phyloP scores from a whole-genome alignment of 1,140 invertebrate species.

The Drosophila lini region DNA sequence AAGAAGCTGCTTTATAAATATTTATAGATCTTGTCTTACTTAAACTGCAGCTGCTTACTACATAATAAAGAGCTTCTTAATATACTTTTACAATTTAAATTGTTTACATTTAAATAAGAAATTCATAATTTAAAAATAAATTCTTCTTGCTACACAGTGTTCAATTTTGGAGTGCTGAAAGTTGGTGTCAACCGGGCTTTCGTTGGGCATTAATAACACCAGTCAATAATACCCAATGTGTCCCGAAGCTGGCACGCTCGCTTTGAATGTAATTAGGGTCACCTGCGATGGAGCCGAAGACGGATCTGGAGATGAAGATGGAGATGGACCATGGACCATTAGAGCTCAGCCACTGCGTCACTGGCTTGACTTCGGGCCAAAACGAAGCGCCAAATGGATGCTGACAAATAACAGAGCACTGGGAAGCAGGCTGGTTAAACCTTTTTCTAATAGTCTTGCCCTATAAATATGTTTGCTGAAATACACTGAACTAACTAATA shows the following conservation, averaged over 20 bases:
- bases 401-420: constrained; percentile 52
- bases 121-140: not conserved
- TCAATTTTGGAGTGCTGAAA: constrained; percentile 37
- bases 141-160: constrained; percentile 6
- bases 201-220: constrained; percentile 45
- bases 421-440: constrained; percentile 16
- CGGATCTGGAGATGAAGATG: constrained; percentile 29
- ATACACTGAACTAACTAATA: not conserved
- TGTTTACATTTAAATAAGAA: not conserved
- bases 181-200: constrained; percentile 38
- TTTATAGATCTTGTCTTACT: not conserved
- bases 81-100: too few species aligned
- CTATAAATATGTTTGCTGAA: constrained; percentile 1
- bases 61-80: not conserved
- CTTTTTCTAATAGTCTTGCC: constrained; percentile 32
- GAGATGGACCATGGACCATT: constrained; percentile 41
- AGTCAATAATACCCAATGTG: constrained; percentile 57
- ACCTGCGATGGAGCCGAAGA: constrained; percentile 38
- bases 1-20: not conserved
- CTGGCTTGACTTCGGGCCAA: constrained; percentile 31
- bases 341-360: constrained; percentile 14
- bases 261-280: constrained; percentile 69
- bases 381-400: constrained; percentile 45
- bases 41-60: not conserved
- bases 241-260: constrained; percentile 45